A percentile compares a stretch with the other conserved stretches of the same genome.
phyloP scores from a whole-genome alignment of 2,888 invertebrate genomes.

The Drepana falcataria region DNA sequence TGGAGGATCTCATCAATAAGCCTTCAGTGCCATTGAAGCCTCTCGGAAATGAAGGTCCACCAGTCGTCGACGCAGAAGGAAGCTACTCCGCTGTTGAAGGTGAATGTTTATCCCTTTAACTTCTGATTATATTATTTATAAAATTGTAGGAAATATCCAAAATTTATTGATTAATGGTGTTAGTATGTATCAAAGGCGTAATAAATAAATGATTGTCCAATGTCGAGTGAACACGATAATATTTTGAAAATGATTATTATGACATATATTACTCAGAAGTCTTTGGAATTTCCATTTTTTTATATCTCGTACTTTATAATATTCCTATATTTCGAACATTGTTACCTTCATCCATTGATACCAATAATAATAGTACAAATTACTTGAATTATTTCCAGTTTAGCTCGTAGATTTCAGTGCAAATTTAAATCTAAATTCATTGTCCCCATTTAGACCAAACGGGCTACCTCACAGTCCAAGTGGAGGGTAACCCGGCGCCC shows the following conservation, averaged over 20 bases:
- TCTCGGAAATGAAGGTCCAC: conserved; percentile 89
- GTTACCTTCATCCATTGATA: too few species aligned
- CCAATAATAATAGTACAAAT: too few species aligned
- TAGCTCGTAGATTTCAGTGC: background rate
- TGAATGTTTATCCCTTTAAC: conserved; percentile 42
- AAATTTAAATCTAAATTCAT: background rate
- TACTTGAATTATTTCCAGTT: too few species aligned
- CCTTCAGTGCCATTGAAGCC: conserved; percentile 93
- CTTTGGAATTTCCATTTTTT: background rate
- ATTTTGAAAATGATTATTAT: background rate
- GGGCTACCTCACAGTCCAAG: conserved; percentile 94
- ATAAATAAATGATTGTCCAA: too few species aligned
- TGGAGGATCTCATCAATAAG: conserved; percentile 94
- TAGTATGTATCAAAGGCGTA: too few species aligned
- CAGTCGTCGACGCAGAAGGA: conserved; percentile 93
- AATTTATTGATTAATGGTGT: too few species aligned
- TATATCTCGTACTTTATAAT: background rate
- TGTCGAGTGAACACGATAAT: background rate
- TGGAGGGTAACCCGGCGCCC: conserved; percentile 96
- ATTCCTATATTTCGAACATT: background rate
- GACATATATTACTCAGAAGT: background rate
- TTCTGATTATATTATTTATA: background rate
- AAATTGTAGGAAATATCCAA: too few species aligned
- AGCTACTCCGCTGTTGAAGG: conserved; percentile 98
- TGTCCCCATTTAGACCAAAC: conserved; percentile 84